phyloP scores from a whole-genome alignment of 1,140 invertebrate species.

The Zaprionus kolodkinae region DNA sequence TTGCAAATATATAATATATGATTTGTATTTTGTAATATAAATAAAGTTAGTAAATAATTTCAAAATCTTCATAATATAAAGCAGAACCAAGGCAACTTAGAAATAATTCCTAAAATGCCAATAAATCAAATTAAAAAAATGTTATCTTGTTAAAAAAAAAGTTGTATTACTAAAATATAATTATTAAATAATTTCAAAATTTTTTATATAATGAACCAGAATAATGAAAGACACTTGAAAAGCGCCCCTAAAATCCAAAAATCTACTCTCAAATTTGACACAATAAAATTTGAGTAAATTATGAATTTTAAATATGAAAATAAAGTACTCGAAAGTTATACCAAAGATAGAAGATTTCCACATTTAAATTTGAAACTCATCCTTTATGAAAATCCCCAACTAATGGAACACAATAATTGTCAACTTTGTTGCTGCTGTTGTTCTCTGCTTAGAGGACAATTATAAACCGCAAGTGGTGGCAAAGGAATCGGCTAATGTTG shows the following conservation, averaged over 20 bases:
- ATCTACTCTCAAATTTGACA: background rate
- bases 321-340: background rate
- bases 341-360: background rate
- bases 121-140: too few relatives aligned
- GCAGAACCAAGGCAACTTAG: too few relatives aligned
- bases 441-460: slow-evolving; percentile 43
- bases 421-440: slow-evolving; percentile 35
- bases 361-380: background rate
- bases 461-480: slow-evolving; percentile 49
- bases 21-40: too few relatives aligned
- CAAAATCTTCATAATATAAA: too few relatives aligned
- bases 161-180: too few relatives aligned
- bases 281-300: background rate
- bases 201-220: too few relatives aligned
- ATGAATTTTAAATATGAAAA: background rate
- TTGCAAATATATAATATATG: background rate
- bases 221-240: too few relatives aligned
- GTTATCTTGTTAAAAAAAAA: too few relatives aligned
- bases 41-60: too few relatives aligned
- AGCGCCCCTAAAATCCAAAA: background rate
- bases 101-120: too few relatives aligned
- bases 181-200: too few relatives aligned
- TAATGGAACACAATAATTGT: slow-evolving; percentile 36
- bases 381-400: background rate
- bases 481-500: slow-evolving; percentile 56